A percentile compares a stretch with the other conserved stretches of the same genome.
phyloP scores from a whole-genome alignment of 2,113 vertebrate species.

The Dromas ardeola region DNA sequence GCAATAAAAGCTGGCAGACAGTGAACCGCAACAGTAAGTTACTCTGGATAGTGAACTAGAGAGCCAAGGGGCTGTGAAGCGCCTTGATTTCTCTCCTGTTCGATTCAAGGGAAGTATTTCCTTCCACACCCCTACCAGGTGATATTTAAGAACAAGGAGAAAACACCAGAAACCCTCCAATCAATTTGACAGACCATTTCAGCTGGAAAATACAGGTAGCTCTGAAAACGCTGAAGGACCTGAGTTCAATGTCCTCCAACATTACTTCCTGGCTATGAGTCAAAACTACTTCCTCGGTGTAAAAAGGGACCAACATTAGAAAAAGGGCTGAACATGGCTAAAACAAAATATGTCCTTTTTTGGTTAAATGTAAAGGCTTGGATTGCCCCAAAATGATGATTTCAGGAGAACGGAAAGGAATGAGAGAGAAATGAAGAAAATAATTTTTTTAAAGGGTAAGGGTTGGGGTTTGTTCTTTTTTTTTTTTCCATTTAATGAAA shows the following conservation, averaged over 20 bases:
- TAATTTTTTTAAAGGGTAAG: too few species aligned
- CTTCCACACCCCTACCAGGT: background rate
- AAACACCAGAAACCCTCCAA: background rate
- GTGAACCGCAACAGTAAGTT: background rate
- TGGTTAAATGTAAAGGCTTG: background rate
- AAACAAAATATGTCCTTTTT: background rate
- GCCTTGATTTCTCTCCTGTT: background rate
- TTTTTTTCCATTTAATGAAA: background rate
- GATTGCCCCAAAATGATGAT: background rate
- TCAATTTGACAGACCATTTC: background rate
- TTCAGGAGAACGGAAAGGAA: background rate
- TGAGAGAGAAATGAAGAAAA: background rate
- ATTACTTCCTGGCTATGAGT: background rate
- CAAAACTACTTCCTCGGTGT: background rate
- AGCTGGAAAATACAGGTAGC: background rate
- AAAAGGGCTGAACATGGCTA: background rate
- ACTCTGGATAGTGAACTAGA: background rate
- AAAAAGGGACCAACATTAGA: background rate
- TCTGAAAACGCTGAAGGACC: background rate
- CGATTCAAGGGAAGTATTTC: background rate
- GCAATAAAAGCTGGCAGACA: background rate
- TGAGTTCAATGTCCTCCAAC: background rate
- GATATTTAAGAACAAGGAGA: background rate
- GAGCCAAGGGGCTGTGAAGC: background rate
- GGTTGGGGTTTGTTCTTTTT: rapidly evolving